phyloP scores from a whole-genome alignment of 2,888 invertebrate species.

The Nebria brevicollis region DNA sequence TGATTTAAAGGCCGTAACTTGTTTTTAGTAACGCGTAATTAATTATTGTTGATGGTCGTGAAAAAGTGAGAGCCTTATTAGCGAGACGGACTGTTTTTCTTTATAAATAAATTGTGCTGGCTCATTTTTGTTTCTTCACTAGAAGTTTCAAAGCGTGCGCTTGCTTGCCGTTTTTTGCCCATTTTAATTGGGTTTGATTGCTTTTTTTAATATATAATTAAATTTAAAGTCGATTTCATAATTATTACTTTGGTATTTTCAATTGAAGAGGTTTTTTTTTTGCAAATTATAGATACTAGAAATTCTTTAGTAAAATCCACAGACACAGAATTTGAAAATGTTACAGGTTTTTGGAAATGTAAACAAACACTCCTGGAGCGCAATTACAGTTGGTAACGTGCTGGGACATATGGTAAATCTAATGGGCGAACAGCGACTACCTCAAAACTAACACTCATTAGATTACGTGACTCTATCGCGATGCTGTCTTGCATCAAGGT shows the following conservation, averaged over 20 bases:
- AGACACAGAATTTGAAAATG: too few relatives aligned
- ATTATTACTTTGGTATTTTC: background rate
- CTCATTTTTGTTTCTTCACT: background rate
- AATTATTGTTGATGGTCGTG: conserved; percentile 33
- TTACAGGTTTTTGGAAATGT: too few relatives aligned
- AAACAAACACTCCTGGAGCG: too few relatives aligned
- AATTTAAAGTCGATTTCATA: background rate
- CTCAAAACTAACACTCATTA: conserved; percentile 39
- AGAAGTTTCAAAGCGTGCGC: background rate
- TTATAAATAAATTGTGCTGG: conserved; percentile 12
- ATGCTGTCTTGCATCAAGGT: conserved; percentile 22
- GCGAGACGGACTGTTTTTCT: conserved; percentile 29
- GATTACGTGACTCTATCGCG: conserved; percentile 31
- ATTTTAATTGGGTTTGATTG: background rate
- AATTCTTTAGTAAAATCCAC: too few relatives aligned
- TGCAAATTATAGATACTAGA: too few relatives aligned
- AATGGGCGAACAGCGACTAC: conserved; percentile 25
- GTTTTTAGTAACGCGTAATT: conserved; percentile 44
- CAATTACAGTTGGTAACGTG: too few relatives aligned
- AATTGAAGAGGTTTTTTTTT: background rate
- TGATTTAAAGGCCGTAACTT: conserved; percentile 43
- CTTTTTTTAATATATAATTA: background rate
- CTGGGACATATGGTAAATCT: conserved; percentile 10
- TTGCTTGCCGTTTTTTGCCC: background rate
- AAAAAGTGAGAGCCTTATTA: conserved; percentile 37